Conservation (phyloP, 2,888 invertebrate genomes). For the Brassicogethes aeneus region DNA sequence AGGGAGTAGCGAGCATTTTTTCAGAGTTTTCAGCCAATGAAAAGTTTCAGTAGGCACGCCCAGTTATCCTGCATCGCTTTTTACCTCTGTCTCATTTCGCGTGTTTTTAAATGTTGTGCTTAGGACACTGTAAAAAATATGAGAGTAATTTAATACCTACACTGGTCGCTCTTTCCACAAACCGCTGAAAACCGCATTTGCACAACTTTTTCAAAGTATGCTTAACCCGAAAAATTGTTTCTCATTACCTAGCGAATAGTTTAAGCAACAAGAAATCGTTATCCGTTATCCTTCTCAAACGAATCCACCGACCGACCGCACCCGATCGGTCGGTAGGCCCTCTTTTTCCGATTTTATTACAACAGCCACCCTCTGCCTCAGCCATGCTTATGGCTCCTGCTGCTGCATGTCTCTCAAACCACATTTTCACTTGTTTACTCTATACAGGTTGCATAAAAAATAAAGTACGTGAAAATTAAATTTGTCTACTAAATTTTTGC, state of each 20-base stretch:
- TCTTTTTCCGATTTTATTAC: neutral
- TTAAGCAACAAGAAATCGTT: constrained; percentile 22
- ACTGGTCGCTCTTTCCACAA: constrained; percentile 37
- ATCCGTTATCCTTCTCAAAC: neutral
- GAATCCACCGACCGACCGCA: neutral
- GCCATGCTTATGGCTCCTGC: too few species aligned
- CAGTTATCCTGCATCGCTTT: constrained; percentile 30
- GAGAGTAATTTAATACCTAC: constrained; percentile 40
- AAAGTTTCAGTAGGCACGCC: constrained; percentile 35
- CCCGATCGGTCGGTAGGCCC: neutral
- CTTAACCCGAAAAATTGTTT: constrained; percentile 28
- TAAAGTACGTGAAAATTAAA: too few species aligned
- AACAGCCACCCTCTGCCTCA: too few species aligned
- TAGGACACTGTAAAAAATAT: constrained; percentile 40
- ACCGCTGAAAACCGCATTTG: constrained; percentile 37
- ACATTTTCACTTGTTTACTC: too few species aligned
- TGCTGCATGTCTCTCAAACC: too few species aligned
- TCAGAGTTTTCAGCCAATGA: constrained; percentile 40
- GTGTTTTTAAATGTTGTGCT: constrained; percentile 32
- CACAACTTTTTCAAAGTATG: constrained; percentile 26
- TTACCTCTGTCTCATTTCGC: constrained; percentile 31
- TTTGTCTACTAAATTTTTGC: too few species aligned
- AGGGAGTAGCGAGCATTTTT: constrained; percentile 36
- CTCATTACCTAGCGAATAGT: constrained; percentile 27
- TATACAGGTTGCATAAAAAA: too few species aligned